Evolutionary conservation across 2,888 invertebrate species (phyloP), one percentile per base, ranked within the genome.

Genomic region (Spilarctia lutea): DNA sequence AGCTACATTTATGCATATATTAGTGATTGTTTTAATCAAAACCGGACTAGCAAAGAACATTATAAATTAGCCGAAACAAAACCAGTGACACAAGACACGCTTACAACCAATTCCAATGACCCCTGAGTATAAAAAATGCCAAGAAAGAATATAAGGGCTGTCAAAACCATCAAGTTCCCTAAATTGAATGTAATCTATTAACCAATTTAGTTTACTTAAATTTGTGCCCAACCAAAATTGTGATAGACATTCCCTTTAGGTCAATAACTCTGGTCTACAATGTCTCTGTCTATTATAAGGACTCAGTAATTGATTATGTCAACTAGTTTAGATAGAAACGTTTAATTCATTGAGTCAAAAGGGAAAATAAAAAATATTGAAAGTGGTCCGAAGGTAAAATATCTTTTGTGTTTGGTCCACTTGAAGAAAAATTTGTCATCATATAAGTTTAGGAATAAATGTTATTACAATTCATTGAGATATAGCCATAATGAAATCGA

Each of bases 131-230:
- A 33, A 68, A 30, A 65, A 65, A 45, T 16, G 24, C 13, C 24
- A 33, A 33, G 10, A 24, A 30, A 42, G n/a, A 30, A 30, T 16
- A 71, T 71, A n/a, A 30, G 71, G 65, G 16, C 63, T 45, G 65
- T 52, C 74, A 66, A 77, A 79, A 82, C 79, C 71, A 80, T 76
- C 68, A 79, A 74, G 80, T 71, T 74, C 75, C 65, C 66, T 71
- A 81, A 83, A 81, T 80, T 81, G 79, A 83, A 80, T 82, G 80
- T 78, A 82, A 82, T 78, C 87, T 82, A 90, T 92, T 90, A 92
- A 91, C 88, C 91, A 91, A 92, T 94, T 91, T 78, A 80, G 73
- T 79, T 85, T 88, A 89, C 83, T 90, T 91, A 87, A 90, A 85
- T 80, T 83, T 81, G 78, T 85, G 81, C 78, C 82, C 79, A 73